phyloP scores from a whole-genome alignment of 2,113 vertebrate genomes.

The Sylvia atricapilla region DNA sequence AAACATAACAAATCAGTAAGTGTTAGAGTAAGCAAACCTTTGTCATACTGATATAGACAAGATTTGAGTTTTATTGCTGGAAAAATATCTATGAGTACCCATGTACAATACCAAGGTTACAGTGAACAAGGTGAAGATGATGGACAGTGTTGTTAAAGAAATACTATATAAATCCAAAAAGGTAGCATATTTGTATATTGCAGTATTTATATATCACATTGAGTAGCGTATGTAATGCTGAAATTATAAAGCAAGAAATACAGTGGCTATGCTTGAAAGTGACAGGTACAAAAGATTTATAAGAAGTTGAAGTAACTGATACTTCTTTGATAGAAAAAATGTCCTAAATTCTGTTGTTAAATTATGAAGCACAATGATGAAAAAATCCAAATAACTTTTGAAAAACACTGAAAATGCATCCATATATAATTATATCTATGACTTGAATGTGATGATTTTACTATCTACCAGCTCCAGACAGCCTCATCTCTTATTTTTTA shows the following conservation, averaged over 20 bases:
- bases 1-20: not conserved
- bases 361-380: not conserved
- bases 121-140: not conserved
- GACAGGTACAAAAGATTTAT: not conserved
- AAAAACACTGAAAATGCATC: not conserved
- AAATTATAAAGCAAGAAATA: conserved; percentile 20
- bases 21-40: not conserved
- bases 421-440: not conserved
- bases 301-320: not conserved
- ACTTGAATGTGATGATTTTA: not conserved
- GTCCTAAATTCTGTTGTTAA: not conserved
- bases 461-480: not conserved
- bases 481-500: not conserved
- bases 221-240: not conserved
- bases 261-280: not conserved
- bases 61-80: not conserved
- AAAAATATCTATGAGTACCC: not conserved
- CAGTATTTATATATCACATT: not conserved
- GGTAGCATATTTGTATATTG: not conserved
- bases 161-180: conserved; percentile 7
- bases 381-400: not conserved
- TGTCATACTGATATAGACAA: not conserved
- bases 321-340: not conserved
- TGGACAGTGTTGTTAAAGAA: not conserved
- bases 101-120: not conserved